A percentile compares a stretch with the other conserved stretches of the same genome.
Evolutionary conservation across 53 echinoderm and acorn worm species (phyloP).

Genomic region (Zoroaster sp.): DNA sequence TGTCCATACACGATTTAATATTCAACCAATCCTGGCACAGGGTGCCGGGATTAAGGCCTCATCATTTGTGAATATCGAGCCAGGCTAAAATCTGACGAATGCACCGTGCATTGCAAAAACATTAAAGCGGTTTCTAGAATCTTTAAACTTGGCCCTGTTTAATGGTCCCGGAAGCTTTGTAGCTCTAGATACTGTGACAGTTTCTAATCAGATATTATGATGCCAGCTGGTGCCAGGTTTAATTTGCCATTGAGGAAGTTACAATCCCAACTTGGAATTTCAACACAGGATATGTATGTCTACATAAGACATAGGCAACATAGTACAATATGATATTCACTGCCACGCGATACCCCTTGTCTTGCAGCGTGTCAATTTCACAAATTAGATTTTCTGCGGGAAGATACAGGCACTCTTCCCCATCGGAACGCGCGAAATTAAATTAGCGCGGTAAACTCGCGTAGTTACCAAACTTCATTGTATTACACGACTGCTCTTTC

Average conservation of each 20-base stretch:
- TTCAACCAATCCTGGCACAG: too few species aligned
- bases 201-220: too few species aligned
- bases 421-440: constrained; percentile 43
- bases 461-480: constrained; percentile 20
- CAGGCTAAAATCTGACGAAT: too few species aligned
- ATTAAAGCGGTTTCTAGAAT: too few species aligned
- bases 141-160: too few species aligned
- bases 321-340: neutral
- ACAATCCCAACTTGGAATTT: neutral
- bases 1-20: too few species aligned
- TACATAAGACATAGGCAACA: neutral
- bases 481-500: constrained; percentile 42
- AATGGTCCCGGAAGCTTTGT: too few species aligned
- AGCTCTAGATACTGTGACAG: too few species aligned
- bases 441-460: constrained; percentile 41
- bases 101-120: too few species aligned
- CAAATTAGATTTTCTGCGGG: constrained; percentile 54
- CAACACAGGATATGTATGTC: neutral
- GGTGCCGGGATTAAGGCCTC: too few species aligned
- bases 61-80: too few species aligned
- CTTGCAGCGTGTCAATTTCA: constrained; percentile 45
- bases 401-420: constrained; percentile 42
- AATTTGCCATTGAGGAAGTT: neutral
- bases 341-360: constrained; percentile 13
- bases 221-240: too few species aligned